These are phyloP conservation scores for Danionella dracula DNA, from an alignment of 2,797 vertebrate genomes.

Conservation along the genomic window DNA sequence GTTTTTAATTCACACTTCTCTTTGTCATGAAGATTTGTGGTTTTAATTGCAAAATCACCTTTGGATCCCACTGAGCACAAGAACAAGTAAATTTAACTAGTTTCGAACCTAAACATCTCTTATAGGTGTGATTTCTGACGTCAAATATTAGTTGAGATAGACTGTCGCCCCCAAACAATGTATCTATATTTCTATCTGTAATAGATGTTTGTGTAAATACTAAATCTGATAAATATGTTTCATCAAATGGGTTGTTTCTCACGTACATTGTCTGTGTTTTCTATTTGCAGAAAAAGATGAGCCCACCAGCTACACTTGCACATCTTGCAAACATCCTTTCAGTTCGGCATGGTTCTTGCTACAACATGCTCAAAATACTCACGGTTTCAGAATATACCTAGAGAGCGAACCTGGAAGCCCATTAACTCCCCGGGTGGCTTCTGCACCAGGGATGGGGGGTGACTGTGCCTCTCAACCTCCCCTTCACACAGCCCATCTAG, in stretches of 20 bases:
- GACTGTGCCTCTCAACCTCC: slow-evolving; percentile 95
- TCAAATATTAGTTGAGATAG: too few species aligned
- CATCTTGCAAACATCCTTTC: slow-evolving; percentile 98
- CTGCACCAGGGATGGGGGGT: slow-evolving; percentile 92
- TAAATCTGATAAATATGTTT: background rate
- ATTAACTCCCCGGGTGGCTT: slow-evolving; percentile 91
- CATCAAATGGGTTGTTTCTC: slow-evolving; percentile 7
- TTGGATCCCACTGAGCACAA: too few species aligned
- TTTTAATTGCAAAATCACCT: too few species aligned
- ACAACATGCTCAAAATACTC: slow-evolving; percentile 97
- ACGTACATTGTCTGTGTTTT: slow-evolving; percentile 16
- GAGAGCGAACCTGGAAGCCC: slow-evolving; percentile 97
- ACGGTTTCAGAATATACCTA: slow-evolving; percentile 97
- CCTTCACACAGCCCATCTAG: slow-evolving; percentile 92
- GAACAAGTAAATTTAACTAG: too few species aligned
- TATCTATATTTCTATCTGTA: too few species aligned
- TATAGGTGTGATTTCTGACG: too few species aligned
- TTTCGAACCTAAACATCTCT: too few species aligned
- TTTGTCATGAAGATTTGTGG: too few species aligned
- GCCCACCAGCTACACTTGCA: slow-evolving; percentile 98
- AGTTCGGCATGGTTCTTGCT: slow-evolving; percentile 98
- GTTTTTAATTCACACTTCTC: slow-evolving; percentile 58
- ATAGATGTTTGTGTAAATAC: too few species aligned
- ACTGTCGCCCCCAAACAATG: too few species aligned
- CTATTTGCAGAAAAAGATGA: slow-evolving; percentile 89